Evolutionary conservation across 1,140 invertebrate genomes (phyloP).

Genomic region (Dendroctonus valens): DNA sequence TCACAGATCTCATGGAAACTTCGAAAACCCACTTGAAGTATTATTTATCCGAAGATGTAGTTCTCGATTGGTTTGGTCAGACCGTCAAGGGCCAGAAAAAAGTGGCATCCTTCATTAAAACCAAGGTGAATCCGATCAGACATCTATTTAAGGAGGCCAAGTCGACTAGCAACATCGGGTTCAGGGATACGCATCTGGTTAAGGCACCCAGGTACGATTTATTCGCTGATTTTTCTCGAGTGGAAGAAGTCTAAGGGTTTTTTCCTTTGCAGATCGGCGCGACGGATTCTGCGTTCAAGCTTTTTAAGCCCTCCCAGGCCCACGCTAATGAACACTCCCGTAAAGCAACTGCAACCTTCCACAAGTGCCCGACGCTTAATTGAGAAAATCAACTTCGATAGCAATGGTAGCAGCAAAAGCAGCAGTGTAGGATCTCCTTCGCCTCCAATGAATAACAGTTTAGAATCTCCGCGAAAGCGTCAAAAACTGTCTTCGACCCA

Average conservation of each 20-base stretch:
- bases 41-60: constrained; percentile 56
- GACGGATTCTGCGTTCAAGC: constrained; percentile 25
- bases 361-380: constrained; percentile 21
- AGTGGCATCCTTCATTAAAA: constrained; percentile 43
- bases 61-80: constrained; percentile 59
- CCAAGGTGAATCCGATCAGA: constrained; percentile 34
- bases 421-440: constrained; percentile 39
- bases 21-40: constrained; percentile 40
- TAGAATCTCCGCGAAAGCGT: constrained; percentile 37
- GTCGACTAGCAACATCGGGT: constrained; percentile 43
- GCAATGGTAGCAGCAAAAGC: constrained; percentile 5
- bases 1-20: constrained; percentile 45
- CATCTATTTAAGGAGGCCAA: constrained; percentile 41
- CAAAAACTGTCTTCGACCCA: constrained; percentile 16
- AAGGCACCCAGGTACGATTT: constrained; percentile 36
- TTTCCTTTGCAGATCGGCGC: constrained; percentile 28
- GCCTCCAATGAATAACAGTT: constrained; percentile 27
- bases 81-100: constrained; percentile 57
- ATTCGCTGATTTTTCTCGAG: not conserved
- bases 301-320: constrained; percentile 37
- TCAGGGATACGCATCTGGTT: constrained; percentile 42
- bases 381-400: constrained; percentile 12
- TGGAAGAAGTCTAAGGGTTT: not conserved
- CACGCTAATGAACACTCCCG: constrained; percentile 31
- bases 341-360: constrained; percentile 32